Conservation (phyloP, 1,140 invertebrate genomes). For the Episyrphus balteatus region DNA sequence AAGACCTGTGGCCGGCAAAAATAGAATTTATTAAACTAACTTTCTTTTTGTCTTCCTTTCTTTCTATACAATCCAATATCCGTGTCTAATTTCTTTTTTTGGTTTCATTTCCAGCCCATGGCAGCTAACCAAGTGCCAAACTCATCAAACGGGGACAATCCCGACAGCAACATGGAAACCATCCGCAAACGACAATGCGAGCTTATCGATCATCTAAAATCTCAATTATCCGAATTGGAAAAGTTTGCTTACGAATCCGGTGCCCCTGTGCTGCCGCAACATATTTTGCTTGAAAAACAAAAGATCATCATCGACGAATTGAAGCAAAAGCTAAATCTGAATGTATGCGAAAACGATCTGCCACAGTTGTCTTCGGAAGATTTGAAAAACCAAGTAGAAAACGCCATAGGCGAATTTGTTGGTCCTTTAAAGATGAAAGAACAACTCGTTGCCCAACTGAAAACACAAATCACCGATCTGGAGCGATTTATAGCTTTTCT, state of each 20-base stretch:
- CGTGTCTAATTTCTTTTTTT: too few relatives aligned
- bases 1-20: too few relatives aligned
- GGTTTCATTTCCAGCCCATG: too few relatives aligned
- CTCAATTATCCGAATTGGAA: constrained; percentile 88
- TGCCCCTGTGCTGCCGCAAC: constrained; percentile 68
- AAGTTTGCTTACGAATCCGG: constrained; percentile 86
- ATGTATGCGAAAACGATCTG: constrained; percentile 30
- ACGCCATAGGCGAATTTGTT: constrained; percentile 66
- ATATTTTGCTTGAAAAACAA: constrained; percentile 74
- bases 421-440: constrained; percentile 94
- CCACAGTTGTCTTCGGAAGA: constrained; percentile 44
- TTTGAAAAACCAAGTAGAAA: constrained; percentile 51
- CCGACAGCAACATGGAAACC: constrained; percentile 43
- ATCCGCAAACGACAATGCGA: constrained; percentile 67
- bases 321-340: constrained; percentile 54
- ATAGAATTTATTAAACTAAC: too few relatives aligned
- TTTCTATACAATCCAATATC: too few relatives aligned
- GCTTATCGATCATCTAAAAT: constrained; percentile 81
- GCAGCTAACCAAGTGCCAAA: too few relatives aligned
- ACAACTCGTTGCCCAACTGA: constrained; percentile 85
- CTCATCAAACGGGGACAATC: too few relatives aligned
- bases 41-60: too few relatives aligned
- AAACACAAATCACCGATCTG: constrained; percentile 92
- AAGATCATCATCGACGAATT: constrained; percentile 78
- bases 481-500: constrained; percentile 95